Evolutionary conservation across 2,888 invertebrate species (phyloP), one percentile per base, ranked within the genome.

Genomic region (Orthosia gracilis): DNA sequence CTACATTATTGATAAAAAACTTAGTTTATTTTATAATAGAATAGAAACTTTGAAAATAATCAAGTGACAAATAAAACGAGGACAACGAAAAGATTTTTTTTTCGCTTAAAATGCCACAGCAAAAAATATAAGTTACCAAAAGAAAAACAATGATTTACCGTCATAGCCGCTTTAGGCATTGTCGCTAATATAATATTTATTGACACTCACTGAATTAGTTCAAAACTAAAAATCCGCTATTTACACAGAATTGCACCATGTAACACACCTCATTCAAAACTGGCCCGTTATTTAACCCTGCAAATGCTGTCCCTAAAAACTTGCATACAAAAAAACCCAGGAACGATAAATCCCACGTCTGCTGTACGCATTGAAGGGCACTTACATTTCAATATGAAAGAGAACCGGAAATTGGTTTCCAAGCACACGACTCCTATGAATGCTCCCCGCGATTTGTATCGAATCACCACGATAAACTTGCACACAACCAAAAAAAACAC

Each of bases 351-450:
- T 89, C 85, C 86, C 80, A 77, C 83, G 78, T 81, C 85, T 85
- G 85, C 82, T 87, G 84, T 88, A 89, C 89, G 89, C 91, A 88
- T 85, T 86, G 90, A 91, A 92, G 91, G 89, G 92, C 89, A 94
- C 94, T 95, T 92, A 94, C 92, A 95, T 94, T 96, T 93, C 95
- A 95, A 96, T 95, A 94, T 94, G 92, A 94, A 95, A 94, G 92
- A 81, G 93, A 91, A 92, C 93, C 90, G 96, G 96, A 96, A 96
- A 96, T 96, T 96, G 95, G 94, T 95, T 95, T 91, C 93, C 91
- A 94, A 95, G 94, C 94, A 92, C 92, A 91, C 90, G 90, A 90
- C 89, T 91, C 88, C 89, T 89, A 89, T 92, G 92, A 93, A 94
- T 91, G 91, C 91, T 93, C 92, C 91, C 93, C 91, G 92, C 93